Percentiles rank a stretch among this genome's conserved stretches.
Conservation (phyloP, 2,113 vertebrate species). For the Numenius arquata region DNA sequence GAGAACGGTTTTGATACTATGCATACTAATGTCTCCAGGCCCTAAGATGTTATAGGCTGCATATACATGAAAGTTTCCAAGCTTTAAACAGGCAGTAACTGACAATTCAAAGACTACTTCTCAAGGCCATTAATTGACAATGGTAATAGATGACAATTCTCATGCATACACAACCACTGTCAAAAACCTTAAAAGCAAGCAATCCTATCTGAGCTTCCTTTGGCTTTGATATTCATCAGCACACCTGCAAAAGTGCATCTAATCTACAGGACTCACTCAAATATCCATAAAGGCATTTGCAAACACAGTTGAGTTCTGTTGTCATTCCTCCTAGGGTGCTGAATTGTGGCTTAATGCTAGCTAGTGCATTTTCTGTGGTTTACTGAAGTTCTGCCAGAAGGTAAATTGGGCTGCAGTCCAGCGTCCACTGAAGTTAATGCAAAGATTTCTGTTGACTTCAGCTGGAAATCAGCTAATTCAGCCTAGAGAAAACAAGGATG, state of each 20-base stretch:
- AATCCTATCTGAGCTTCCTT: background rate
- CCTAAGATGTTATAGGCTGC: background rate
- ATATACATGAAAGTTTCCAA: background rate
- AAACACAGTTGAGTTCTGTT: background rate
- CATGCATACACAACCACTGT: background rate
- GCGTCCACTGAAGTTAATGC: background rate
- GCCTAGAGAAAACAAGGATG: too few relatives aligned
- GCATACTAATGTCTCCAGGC: background rate
- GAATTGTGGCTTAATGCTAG: background rate
- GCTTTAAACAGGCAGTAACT: background rate
- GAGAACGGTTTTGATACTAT: background rate
- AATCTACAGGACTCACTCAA: background rate
- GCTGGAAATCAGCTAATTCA: background rate
- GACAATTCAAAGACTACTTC: background rate
- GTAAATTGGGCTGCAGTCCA: background rate
- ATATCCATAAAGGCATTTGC: background rate
- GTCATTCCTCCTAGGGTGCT: background rate
- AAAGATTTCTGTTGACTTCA: conserved; percentile 5
- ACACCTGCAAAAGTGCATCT: background rate
- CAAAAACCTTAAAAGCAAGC: background rate
- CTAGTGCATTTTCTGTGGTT: background rate
- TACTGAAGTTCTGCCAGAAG: background rate
- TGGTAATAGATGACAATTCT: background rate
- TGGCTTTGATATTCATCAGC: background rate
- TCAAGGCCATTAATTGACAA: background rate